Evolutionary conservation across 2,888 invertebrate species (phyloP), one percentile per base, ranked within the genome.

Genomic region (Helicoverpa assulta): DNA sequence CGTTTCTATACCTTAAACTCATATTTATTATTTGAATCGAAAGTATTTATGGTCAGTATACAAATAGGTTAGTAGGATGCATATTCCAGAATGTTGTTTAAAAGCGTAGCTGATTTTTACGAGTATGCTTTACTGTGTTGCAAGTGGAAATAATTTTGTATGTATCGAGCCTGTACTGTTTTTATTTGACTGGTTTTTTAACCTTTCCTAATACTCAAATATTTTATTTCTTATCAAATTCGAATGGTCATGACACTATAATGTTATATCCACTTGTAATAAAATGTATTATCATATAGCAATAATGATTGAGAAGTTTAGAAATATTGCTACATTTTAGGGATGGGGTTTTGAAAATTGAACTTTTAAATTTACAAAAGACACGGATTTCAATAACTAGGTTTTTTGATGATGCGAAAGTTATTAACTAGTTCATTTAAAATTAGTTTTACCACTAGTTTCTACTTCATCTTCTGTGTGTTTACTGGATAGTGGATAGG

Each of bases 231-330:
- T 47, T n/a, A 16, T 16, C n/a, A n/a, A 47, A 6, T 5, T n/a
- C 12, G 16, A 47, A 47, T n/a, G 47, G n/a, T 47, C 47, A 58
- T 58, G 40, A 47, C 12, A 16, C n/a, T 19, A 56, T 60, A 60
- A 67, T 68, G 65, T 71, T 56, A 56, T 56, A 70, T 64, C 70
- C 66, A 65, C 68, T 76, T 67, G 76, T 67, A 82, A 29, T 52
- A 65, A 73, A 60, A 71, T 59, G 70, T 78, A 67, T 72, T 79
- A 76, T 63, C 59, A 70, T 14, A 70, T 74, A 82, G 76, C 81
- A 85, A 82, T 82, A 78, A 81, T 85, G 77, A 79, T 85, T 85
- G 86, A 85, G 86, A 86, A 79, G 82, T 82, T 70, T 67, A 77
- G 58, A 61, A 69, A 61, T 29, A 26, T 73, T 61, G 61, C 62